phyloP scores from a whole-genome alignment of 2,888 invertebrate species.

The Drosophila emarginata region DNA sequence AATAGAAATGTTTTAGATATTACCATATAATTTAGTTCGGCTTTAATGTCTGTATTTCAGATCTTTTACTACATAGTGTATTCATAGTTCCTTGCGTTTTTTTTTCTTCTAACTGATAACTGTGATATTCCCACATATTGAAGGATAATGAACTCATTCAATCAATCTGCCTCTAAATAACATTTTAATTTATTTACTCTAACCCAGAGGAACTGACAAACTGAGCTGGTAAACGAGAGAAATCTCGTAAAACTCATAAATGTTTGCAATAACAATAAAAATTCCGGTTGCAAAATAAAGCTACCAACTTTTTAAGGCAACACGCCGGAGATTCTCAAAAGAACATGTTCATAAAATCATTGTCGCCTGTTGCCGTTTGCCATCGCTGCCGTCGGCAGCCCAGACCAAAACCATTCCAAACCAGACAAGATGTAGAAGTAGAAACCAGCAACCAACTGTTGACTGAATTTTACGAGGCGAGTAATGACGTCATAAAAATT shows the following conservation, averaged over 20 bases:
- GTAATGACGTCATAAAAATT: slow-evolving; percentile 82
- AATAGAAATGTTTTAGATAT: too few relatives aligned
- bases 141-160: background rate
- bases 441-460: slow-evolving; percentile 76
- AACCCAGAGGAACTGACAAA: slow-evolving; percentile 38
- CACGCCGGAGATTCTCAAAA: slow-evolving; percentile 37
- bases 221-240: slow-evolving; percentile 40
- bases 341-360: slow-evolving; percentile 68
- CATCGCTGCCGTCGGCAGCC: slow-evolving; percentile 13
- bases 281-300: slow-evolving; percentile 74
- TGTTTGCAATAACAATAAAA: slow-evolving; percentile 74
- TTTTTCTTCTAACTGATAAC: too few relatives aligned
- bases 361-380: slow-evolving; percentile 64
- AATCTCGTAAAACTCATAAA: slow-evolving; percentile 72
- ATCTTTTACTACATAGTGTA: too few relatives aligned
- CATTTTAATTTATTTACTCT: slow-evolving; percentile 17
- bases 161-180: background rate
- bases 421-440: background rate
- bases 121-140: background rate
- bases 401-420: slow-evolving; percentile 13
- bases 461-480: slow-evolving; percentile 81
- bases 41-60: too few relatives aligned
- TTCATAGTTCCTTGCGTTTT: too few relatives aligned
- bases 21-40: too few relatives aligned
- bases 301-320: slow-evolving; percentile 51